phyloP scores from a whole-genome alignment of 2,113 vertebrate species.

The Pampusana beccarii region DNA sequence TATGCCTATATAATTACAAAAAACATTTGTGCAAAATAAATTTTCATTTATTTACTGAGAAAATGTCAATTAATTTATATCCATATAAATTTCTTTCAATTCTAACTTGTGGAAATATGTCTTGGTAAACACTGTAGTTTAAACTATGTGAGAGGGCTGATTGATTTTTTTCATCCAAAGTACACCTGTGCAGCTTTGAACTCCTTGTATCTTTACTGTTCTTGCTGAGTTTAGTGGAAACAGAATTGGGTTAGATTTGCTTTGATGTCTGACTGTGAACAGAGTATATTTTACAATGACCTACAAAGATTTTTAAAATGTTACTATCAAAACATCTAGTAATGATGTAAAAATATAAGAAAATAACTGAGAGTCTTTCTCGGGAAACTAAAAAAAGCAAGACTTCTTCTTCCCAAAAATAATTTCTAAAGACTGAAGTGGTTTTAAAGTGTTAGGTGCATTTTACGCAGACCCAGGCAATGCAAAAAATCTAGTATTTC shows the following conservation, averaged over 20 bases:
- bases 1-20: background rate
- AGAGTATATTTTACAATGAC: background rate
- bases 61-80: background rate
- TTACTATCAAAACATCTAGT: background rate
- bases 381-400: background rate
- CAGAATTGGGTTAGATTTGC: background rate
- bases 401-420: background rate
- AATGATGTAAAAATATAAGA: background rate
- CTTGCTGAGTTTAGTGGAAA: background rate
- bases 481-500: background rate
- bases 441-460: background rate
- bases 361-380: background rate
- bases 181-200: background rate
- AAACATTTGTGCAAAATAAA: background rate
- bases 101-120: background rate
- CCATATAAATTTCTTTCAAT: background rate
- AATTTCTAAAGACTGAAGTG: background rate
- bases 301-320: background rate
- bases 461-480: background rate
- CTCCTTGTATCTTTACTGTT: background rate
- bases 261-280: background rate
- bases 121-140: background rate
- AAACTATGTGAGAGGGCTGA: background rate
- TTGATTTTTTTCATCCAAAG: background rate
- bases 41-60: background rate